Evolutionary conservation across 1,140 invertebrate genomes (phyloP), one percentile per base, ranked within the genome.

Genomic region (Drosophila kohkoa): DNA sequence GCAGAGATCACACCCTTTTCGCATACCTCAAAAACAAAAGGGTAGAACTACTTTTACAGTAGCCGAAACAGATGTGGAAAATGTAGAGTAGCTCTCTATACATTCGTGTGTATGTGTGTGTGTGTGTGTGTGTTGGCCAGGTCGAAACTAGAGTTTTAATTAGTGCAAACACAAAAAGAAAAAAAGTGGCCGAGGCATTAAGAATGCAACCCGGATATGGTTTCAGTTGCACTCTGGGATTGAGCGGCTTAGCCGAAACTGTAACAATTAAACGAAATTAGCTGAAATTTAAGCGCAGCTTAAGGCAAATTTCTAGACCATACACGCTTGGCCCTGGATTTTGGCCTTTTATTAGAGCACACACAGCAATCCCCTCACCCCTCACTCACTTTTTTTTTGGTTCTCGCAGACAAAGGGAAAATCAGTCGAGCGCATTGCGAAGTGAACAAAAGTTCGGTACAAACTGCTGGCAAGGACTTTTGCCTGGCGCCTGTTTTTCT

Each of bases 261-360:
- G 83, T 43, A 78, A 91, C 88, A 91, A 91, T 91, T 91, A 91
- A 91, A 91, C 68, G 54, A 91, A 91, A 91, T 91, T 91, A 91
- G 81, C 76, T 91, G 78, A 91, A 91, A 75, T 91, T 91, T 88
- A 89, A 91, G 88, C 81, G 30, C 38, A 77, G 89, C 57, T 91
- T 91, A 89, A 79, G 74, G 51, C 81, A 91, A 89, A 91, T 89
- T 73, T 91, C 55, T 54, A 49, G 79, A 79, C n/a, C 8, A n/a
- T 15, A 77, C 73, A 25, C 20, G 20, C 20, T 32, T 66, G 57
- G 35, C 28, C 30, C 41, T 38, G 58, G 28, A 38, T 70, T 65
- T 70, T 35, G 60, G 75, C 48, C 52, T 70, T 89, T 88, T 88
- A 88, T 83, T 81, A 89, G 85, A 88, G 85, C 85, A 89, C 67